These are phyloP conservation scores for Isoperla grammatica DNA, from an alignment of 2,888 invertebrate genomes.

Conservation along the genomic window DNA sequence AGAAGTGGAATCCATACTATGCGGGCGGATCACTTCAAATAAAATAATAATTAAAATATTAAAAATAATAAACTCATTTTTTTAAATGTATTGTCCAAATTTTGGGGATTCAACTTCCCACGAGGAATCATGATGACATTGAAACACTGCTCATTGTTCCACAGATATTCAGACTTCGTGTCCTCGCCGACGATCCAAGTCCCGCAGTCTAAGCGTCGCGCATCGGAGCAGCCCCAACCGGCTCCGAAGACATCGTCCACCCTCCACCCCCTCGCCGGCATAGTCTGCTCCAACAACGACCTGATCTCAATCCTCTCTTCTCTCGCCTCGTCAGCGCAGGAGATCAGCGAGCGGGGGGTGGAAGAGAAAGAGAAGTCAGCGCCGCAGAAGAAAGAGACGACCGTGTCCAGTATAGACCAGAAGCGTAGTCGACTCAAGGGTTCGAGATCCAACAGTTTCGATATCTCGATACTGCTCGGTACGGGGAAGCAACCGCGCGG, in stretches of 20 bases:
- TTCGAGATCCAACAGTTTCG: slow-evolving; percentile 78
- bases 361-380: slow-evolving; percentile 22
- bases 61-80: no score
- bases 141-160: no score
- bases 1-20: no score
- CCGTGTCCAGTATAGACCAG: slow-evolving; percentile 41
- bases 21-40: no score
- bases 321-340: slow-evolving; percentile 73
- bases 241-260: slow-evolving; percentile 39
- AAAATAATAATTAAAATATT: no score
- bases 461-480: slow-evolving; percentile 64
- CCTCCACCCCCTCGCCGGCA: slow-evolving; percentile 50
- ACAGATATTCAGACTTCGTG: slow-evolving; percentile 27
- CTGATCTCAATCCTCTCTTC: slow-evolving; percentile 72
- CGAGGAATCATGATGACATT: no score
- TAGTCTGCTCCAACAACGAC: slow-evolving; percentile 77
- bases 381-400: slow-evolving; percentile 10
- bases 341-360: slow-evolving; percentile 54
- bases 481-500: slow-evolving; percentile 38
- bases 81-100: no score
- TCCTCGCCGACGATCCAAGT: slow-evolving; percentile 8
- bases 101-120: no score
- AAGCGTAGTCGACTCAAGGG: slow-evolving; percentile 57
- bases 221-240: slow-evolving; percentile 30
- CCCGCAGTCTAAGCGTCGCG: slow-evolving; percentile 23